Evolutionary conservation across 2,113 vertebrate genomes (phyloP).

Genomic region (Microtus montanus): DNA sequence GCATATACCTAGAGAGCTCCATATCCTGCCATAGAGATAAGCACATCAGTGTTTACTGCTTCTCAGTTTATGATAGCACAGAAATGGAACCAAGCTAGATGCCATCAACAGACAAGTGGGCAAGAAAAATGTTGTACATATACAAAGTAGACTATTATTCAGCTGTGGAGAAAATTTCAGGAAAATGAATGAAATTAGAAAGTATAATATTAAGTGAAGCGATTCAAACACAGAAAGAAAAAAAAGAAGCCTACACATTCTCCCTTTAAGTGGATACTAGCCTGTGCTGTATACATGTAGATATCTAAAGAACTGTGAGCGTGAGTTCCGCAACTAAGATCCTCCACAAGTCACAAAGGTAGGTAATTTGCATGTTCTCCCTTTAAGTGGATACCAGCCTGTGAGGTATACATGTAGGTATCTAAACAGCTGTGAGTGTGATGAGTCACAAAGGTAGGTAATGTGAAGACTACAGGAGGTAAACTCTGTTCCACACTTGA

Average conservation of each 20-base stretch:
- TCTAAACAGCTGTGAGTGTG: not conserved
- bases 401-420: not conserved
- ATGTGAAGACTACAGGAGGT: not conserved
- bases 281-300: not conserved
- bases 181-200: not conserved
- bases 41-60: not conserved
- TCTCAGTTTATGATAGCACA: not conserved
- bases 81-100: not conserved
- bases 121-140: not conserved
- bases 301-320: not conserved
- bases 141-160: not conserved
- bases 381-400: not conserved
- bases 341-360: not conserved
- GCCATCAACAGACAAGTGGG: not conserved
- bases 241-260: not conserved
- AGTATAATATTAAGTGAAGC: not conserved
- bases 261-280: not conserved
- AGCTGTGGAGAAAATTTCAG: not conserved
- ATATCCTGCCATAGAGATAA: not conserved
- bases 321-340: too few species aligned
- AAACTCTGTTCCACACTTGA: not conserved
- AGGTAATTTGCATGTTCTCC: not conserved
- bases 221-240: not conserved
- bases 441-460: not conserved
- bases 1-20: not conserved